phyloP scores from a whole-genome alignment of 2,888 invertebrate genomes.

The Ophion costatus region DNA sequence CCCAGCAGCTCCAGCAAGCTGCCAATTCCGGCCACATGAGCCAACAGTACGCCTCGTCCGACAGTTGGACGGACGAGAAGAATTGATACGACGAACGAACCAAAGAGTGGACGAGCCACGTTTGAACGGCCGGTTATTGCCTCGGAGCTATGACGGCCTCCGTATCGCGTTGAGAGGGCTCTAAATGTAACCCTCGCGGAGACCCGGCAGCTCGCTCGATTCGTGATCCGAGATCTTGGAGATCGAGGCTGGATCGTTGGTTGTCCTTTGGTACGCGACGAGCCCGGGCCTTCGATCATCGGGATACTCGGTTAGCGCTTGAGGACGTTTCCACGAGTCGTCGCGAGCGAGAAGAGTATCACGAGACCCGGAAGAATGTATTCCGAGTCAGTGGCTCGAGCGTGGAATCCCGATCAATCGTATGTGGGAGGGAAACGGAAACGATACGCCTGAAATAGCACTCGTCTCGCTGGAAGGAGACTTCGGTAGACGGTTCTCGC shows the following conservation, averaged over 20 bases:
- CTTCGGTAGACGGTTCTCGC: not conserved
- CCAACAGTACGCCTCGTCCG: constrained; percentile 71
- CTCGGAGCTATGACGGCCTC: not conserved
- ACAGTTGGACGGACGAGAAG: constrained; percentile 78
- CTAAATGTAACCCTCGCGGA: too few relatives aligned
- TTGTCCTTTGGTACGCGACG: not conserved
- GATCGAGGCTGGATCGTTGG: too few relatives aligned
- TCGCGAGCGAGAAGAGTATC: not conserved
- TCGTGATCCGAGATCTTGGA: not conserved
- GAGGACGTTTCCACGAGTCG: constrained; percentile 33
- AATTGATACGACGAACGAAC: constrained; percentile 69
- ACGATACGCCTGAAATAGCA: not conserved
- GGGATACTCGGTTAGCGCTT: constrained; percentile 33
- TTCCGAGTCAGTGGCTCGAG: not conserved
- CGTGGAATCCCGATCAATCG: not conserved
- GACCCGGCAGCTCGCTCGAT: too few relatives aligned
- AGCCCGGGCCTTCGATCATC: constrained; percentile 8
- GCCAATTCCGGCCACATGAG: constrained; percentile 71
- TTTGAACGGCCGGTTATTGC: constrained; percentile 26
- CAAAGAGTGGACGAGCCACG: constrained; percentile 41
- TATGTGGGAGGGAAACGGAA: not conserved
- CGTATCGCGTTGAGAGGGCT: too few relatives aligned
- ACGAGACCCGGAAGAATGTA: not conserved
- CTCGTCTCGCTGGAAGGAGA: not conserved
- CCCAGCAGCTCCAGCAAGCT: constrained; percentile 70